A percentile compares a stretch with the other conserved stretches of the same genome.
These are phyloP conservation scores for Pachydiplax longipennis DNA, from an alignment of 2,888 invertebrate species.

Conservation along the genomic window DNA sequence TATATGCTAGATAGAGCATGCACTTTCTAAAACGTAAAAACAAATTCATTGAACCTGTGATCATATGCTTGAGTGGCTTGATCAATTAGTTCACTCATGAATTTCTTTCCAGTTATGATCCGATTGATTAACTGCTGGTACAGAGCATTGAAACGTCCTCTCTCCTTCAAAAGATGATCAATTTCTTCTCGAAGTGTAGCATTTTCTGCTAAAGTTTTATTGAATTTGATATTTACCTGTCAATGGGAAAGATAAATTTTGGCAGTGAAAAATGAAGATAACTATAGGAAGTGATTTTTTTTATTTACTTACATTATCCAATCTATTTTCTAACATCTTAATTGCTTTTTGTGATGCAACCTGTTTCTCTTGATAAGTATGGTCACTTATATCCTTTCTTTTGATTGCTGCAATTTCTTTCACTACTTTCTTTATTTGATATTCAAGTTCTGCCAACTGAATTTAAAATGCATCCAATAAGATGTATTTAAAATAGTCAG, in stretches of 20 bases:
- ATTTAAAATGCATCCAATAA: conserved; percentile 45
- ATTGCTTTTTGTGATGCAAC: conserved; percentile 56
- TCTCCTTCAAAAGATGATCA: conserved; percentile 80
- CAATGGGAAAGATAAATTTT: background rate
- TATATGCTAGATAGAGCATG: too few species aligned
- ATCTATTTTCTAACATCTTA: conserved; percentile 74
- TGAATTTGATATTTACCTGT: conserved; percentile 75
- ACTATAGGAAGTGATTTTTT: background rate
- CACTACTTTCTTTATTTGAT: conserved; percentile 56
- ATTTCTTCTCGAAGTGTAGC: conserved; percentile 77
- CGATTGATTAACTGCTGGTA: conserved; percentile 81
- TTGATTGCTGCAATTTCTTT: conserved; percentile 59
- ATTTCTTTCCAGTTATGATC: conserved; percentile 78
- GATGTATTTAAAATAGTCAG: background rate
- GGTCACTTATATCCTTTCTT: conserved; percentile 61
- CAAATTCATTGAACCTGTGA: conserved; percentile 66
- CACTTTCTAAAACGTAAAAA: too few species aligned
- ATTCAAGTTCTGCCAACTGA: conserved; percentile 49
- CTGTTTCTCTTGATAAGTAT: conserved; percentile 60
- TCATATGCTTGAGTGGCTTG: conserved; percentile 89
- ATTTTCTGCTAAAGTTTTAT: conserved; percentile 77
- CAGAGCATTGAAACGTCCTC: conserved; percentile 81
- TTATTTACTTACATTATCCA: conserved; percentile 65
- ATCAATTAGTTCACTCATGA: conserved; percentile 86
- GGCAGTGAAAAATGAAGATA: too few species aligned